Base-by-base conservation (phyloP, 1,140 invertebrate species). In the Temnothorax longispinosus region DNA sequence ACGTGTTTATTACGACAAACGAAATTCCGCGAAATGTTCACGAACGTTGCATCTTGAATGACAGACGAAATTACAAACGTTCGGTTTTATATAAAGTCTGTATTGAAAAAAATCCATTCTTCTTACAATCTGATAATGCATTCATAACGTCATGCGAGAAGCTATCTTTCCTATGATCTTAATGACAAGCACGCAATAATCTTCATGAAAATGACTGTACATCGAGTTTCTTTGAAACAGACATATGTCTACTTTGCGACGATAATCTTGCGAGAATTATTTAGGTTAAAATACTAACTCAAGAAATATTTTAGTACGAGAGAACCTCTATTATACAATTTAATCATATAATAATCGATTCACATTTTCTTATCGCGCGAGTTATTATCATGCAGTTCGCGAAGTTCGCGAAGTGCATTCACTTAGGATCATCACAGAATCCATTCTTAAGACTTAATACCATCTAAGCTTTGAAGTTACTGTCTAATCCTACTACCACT, bases 381-480 rank as follows among this genome's bases (percentile, higher is more conserved):
- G 77, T 81, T 81, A 71, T 81, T 81, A 71, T 71, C 47, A 21
- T 21, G 18, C 58, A 44, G 72, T n/a, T 64, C 75, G 50, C 64
- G 1, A 65, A 56, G 74, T 80, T 86, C 13, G n/a, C 41, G 8
- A 69, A 60, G 38, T 86, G 47, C 81, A 89, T 89, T 89, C 88
- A 86, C 76, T 89, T 87, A 82, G 69, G 54, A 87, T 77, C 71
- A 82, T 81, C 87, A 88, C 62, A 76, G 69, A 89, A 82, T 52
- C 84, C 50, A 82, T 64, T 81, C 84, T 87, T 77, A 89, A 89
- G 47, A 56, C 67, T 69, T 56, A 85, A 71, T 72, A 69, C 84
- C 27, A 35, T 47, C 82, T 89, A 86, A 89, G 87, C 87, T 71
- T 21, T 52, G 21, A 71, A 89, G 87, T 89, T 89, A 76, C 88